Conservation (phyloP, 2,797 vertebrate genomes). For the Mormyrops boulengeri region DNA sequence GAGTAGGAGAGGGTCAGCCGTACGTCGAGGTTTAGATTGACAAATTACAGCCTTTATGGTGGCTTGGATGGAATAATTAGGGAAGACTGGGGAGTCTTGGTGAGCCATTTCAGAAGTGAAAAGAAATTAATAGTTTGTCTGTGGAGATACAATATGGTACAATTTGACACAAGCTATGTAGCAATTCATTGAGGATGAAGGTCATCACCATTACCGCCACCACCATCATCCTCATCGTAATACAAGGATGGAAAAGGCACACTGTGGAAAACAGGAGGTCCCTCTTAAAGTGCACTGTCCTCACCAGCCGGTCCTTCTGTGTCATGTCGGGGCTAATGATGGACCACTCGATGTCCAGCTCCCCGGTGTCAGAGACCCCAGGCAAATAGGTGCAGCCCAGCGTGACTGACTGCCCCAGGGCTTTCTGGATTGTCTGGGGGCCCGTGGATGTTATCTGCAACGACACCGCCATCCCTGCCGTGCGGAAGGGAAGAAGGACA, state of each 20-base stretch:
- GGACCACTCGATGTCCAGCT: conserved; percentile 83
- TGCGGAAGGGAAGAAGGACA: conserved; percentile 14
- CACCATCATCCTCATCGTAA: not conserved
- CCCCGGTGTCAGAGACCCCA: conserved; percentile 62
- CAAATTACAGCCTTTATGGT: not conserved
- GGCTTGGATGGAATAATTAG: not conserved
- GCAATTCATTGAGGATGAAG: not conserved
- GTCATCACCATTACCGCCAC: not conserved
- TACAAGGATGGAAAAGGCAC: not conserved
- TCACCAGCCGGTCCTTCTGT: conserved; percentile 72
- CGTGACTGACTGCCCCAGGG: conserved; percentile 57
- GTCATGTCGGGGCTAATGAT: conserved; percentile 73
- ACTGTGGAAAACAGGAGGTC: not conserved
- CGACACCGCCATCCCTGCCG: conserved; percentile 44
- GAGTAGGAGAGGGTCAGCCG: not conserved
- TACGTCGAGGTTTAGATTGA: not conserved
- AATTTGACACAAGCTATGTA: not conserved
- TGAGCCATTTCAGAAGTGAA: not conserved
- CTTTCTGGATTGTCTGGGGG: conserved; percentile 69
- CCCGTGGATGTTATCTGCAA: conserved; percentile 69
- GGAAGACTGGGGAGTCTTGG: not conserved
- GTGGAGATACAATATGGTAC: not conserved
- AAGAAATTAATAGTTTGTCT: not conserved
- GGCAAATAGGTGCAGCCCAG: conserved; percentile 73
- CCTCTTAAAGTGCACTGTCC: not conserved